Evolutionary conservation across 2,113 vertebrate species (phyloP).

Genomic region (Chauna torquata): DNA sequence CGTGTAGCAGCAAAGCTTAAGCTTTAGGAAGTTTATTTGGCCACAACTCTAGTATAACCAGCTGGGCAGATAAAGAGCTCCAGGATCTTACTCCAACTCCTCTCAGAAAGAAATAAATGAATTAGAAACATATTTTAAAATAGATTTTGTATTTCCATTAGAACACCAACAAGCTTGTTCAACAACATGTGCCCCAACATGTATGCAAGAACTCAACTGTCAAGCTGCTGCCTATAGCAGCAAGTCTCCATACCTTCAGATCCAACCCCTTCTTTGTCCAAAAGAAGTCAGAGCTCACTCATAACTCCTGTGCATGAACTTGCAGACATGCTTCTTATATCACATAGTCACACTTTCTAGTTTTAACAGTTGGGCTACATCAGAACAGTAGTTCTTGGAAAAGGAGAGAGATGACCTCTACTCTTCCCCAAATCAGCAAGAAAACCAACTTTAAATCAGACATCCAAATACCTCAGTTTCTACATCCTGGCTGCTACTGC

Average conservation of each 20-base stretch:
- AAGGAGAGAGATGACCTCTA: neutral
- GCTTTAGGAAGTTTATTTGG: neutral
- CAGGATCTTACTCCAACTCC: neutral
- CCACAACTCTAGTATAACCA: neutral
- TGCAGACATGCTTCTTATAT: neutral
- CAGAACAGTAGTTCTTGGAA: neutral
- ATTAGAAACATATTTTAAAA: neutral
- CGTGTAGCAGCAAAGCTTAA: neutral
- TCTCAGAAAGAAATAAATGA: neutral
- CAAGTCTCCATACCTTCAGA: neutral
- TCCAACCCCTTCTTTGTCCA: neutral
- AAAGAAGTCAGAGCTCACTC: neutral
- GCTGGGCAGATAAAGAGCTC: neutral
- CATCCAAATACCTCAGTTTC: neutral
- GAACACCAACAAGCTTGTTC: neutral
- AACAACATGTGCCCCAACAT: neutral
- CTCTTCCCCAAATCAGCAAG: neutral
- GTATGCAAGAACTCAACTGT: neutral
- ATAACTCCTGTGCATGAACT: neutral
- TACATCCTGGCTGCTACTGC: neutral
- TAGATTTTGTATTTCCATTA: neutral
- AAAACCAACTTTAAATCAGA: neutral
- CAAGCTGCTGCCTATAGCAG: neutral
- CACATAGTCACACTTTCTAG: neutral
- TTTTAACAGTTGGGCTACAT: neutral